Percentiles rank a stretch among this genome's conserved stretches.
phyloP scores from a whole-genome alignment of 2,888 invertebrate species.

The Hipparchia semele region DNA sequence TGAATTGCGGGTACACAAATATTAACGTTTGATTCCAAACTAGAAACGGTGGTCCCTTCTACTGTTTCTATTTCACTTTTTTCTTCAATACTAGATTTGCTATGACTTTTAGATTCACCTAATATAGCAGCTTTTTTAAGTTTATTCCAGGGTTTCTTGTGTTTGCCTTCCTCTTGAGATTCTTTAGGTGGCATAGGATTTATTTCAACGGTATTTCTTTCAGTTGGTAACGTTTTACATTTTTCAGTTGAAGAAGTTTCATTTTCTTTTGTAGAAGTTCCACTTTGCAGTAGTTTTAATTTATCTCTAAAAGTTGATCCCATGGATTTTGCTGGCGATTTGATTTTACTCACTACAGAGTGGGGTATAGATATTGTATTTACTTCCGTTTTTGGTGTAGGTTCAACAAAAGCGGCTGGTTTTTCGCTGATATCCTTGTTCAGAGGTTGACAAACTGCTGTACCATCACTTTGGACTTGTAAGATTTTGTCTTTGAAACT shows the following conservation, averaged over 20 bases:
- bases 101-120: slow-evolving; percentile 75
- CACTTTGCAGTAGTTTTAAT: slow-evolving; percentile 73
- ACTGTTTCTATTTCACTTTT: slow-evolving; percentile 55
- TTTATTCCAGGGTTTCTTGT: slow-evolving; percentile 89
- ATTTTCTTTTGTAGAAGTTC: slow-evolving; percentile 58
- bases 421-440: slow-evolving; percentile 71
- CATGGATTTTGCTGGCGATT: slow-evolving; percentile 77
- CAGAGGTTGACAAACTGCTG: slow-evolving; percentile 73
- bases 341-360: slow-evolving; percentile 80
- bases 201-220: slow-evolving; percentile 65
- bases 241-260: slow-evolving; percentile 58
- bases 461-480: slow-evolving; percentile 81
- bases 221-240: slow-evolving; percentile 53
- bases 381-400: slow-evolving; percentile 74
- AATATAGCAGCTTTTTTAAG: slow-evolving; percentile 88
- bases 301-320: slow-evolving; percentile 78
- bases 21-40: slow-evolving; percentile 58
- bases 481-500: slow-evolving; percentile 85
- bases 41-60: slow-evolving; percentile 49
- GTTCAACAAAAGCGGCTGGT: slow-evolving; percentile 72
- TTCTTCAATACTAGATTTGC: slow-evolving; percentile 66
- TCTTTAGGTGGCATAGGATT: slow-evolving; percentile 58
- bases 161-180: slow-evolving; percentile 64
- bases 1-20: slow-evolving; percentile 67
- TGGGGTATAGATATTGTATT: slow-evolving; percentile 78